These are phyloP conservation scores for Pteromalus puparum DNA, from an alignment of 1,140 invertebrate species.

Conservation along the genomic window DNA sequence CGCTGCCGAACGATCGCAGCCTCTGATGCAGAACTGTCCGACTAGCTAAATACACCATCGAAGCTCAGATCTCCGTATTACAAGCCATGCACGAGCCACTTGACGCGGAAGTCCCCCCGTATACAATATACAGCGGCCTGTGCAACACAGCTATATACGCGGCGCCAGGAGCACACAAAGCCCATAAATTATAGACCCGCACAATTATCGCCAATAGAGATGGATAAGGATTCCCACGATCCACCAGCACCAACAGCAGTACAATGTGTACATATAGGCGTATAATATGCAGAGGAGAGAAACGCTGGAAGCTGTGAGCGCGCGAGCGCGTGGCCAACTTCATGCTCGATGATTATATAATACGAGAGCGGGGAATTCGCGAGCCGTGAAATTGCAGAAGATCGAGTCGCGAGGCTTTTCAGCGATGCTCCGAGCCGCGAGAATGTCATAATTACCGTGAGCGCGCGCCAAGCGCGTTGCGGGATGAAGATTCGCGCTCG, in stretches of 20 bases:
- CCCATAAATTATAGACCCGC: neutral
- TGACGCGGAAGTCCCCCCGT: neutral
- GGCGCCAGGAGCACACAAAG: neutral
- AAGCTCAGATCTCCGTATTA: neutral
- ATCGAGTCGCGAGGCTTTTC: too few relatives aligned
- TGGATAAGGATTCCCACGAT: conserved; percentile 16
- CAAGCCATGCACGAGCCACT: neutral
- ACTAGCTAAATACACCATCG: too few relatives aligned
- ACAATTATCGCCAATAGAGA: conserved; percentile 23
- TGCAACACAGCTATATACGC: too few relatives aligned
- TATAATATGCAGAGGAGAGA: neutral
- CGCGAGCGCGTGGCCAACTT: neutral
- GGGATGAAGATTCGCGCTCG: neutral
- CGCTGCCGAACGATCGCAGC: too few relatives aligned
- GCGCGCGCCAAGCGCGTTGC: neutral
- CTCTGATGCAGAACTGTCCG: too few relatives aligned
- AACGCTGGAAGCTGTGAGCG: neutral
- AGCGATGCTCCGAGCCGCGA: neutral
- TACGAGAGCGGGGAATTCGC: neutral
- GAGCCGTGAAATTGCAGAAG: conserved; percentile 32
- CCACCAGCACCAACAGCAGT: too few relatives aligned
- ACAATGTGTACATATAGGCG: neutral
- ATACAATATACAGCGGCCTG: too few relatives aligned
- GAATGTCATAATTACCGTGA: conserved; percentile 42
- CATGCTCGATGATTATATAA: conserved; percentile 9